Evolutionary conservation across 1,140 invertebrate genomes (phyloP), one percentile per base, ranked within the genome.

Genomic region (Drusus annulatus): DNA sequence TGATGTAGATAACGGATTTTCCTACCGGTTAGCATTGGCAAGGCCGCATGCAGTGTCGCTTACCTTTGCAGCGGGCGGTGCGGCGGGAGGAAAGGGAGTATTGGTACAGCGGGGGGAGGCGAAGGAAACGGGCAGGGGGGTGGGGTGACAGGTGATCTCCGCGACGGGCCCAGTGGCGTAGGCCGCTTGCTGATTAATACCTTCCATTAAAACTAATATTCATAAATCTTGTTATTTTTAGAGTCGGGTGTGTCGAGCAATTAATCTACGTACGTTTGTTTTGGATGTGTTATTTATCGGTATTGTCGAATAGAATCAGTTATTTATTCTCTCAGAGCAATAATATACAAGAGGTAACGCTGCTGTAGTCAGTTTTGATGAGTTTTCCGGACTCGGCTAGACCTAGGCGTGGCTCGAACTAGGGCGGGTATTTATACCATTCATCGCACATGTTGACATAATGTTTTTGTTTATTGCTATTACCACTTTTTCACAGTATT

Each of bases 1-100:
- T n/a, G 36, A 45, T 13, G 65, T 69, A 21, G 65, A 69, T 31
- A 69, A 69, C 65, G 65, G 15, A 19, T n/a, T 50, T 23, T 21
- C 36, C n/a, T 50, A 74, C 69, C 69, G 25, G 69, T 74, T 74
- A 74, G 69, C 69, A 74, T 74, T 74, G 69, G 69, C 69, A 74
- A 74, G 69, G 74, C 54, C 74, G 74, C 51, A 21, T 62, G 31
- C 31, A 60, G 74, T 76, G 74, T 62, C 54, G 74, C 74, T 52
- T 62, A 45, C 28, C 74, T 60, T 56, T 23, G 19, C 10, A 8
- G 56, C 51, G 17, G 23, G 54, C 19, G 28, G 31, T n/a, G 52
- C 16, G 15, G 71, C 21, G 7, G 10, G 15, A 45, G 51, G 51
- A 17, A 51, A 7, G 69, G 28, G 51, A 17, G 65, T 45, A 45